These are phyloP conservation scores for Aphrocallistes beatrix DNA, from an alignment of 37 sponge, comb jelly and placozoan genomes.

Conservation along the genomic window DNA sequence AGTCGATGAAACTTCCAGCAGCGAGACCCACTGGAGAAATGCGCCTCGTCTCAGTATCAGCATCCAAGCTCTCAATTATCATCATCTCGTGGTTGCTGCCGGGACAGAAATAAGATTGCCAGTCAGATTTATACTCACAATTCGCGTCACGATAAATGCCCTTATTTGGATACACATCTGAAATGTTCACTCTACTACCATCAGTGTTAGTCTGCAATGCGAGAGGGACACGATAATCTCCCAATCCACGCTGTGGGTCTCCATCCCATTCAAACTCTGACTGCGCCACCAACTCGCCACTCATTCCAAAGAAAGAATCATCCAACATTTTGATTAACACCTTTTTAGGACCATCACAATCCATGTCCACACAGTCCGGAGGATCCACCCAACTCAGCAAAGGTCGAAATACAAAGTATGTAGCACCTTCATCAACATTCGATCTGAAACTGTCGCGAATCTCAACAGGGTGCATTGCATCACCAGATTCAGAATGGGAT, in stretches of 20 bases:
- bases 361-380: constrained; percentile 95
- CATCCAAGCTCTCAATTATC: constrained; percentile 85
- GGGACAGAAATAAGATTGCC: constrained; percentile 65
- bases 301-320: constrained; percentile 34
- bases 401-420: constrained; percentile 37
- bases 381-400: constrained; percentile 57
- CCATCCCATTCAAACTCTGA: constrained; percentile 91
- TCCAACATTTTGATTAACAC: constrained; percentile 59
- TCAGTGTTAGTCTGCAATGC: constrained; percentile 46
- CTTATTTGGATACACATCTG: constrained; percentile 44
- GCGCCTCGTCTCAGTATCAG: constrained; percentile 79
- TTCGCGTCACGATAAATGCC: constrained; percentile 42
- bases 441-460: neutral
- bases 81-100: constrained; percentile 69
- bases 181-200: constrained; percentile 29
- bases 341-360: constrained; percentile 85
- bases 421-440: neutral
- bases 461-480: constrained; percentile 54
- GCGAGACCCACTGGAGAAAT: constrained; percentile 78
- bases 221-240: constrained; percentile 75
- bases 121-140: constrained; percentile 39
- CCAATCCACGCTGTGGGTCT: constrained; percentile 54
- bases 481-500: constrained; percentile 44
- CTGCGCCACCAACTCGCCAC: constrained; percentile 35
- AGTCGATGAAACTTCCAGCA: constrained; percentile 62